Evolutionary conservation across 1,140 invertebrate species (phyloP), one percentile per base, ranked within the genome.

Genomic region (Pseudoatta argentina): DNA sequence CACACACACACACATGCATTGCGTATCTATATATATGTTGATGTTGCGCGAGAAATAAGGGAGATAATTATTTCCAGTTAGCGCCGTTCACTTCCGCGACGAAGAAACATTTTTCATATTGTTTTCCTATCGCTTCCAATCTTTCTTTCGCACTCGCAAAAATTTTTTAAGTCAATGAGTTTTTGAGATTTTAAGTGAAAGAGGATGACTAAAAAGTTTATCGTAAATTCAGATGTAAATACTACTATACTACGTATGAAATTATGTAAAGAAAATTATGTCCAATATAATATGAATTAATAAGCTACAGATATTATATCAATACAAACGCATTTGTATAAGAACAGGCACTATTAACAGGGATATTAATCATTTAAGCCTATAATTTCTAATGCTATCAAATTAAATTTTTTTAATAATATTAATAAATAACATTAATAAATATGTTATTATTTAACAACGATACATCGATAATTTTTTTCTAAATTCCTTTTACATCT

Each of bases 41-140:
- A 48, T 3, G 7, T 77, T 48, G 59, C 8, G 30, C 8, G 30
- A 78, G 61, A 77, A 77, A 76, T 27, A 30, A 78, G 14, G 73
- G 55, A 63, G 61, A 85, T 55, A 85, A 78, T 85, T 85, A 85
- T 63, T 48, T 77, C 5, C 73, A 63, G 72, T 44, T 66, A 55
- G 3, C 66, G 48, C 8, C 71, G 16, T 39, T 66, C 10, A 18
- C 16, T 57, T 85, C 1, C 16, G n/a, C 34, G 64, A 1, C 6
- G 18, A 2, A 34, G 48, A 24, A 39, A 75, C 66, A 66, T 21
- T 24, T 27, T 76, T 53, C 44, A 27, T 59, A 48, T 48, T 44
- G 6, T 61, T 24, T 12, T 73, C 48, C 24, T 69, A 12, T 34
- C 30, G 8, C 8, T 34, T 69, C 51, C 44, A 72, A 3, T 5